Base-by-base conservation (phyloP, 2,113 vertebrate genomes). In the Chiloscyllium plagiosum region DNA sequence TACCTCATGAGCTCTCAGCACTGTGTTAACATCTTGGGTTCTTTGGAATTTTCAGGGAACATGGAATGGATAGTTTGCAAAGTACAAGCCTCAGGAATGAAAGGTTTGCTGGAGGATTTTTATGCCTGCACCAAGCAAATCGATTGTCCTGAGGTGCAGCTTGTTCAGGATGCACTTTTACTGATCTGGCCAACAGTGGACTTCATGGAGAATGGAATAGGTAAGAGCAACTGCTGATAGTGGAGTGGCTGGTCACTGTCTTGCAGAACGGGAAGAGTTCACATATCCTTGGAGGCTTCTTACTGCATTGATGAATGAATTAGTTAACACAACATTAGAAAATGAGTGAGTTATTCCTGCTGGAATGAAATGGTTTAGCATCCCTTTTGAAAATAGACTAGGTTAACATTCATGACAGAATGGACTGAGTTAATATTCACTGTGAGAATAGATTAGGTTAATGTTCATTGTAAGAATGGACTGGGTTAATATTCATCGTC, bases 51-150 rank as follows among this genome's bases (percentile, higher is more conserved):
- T 0, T 17, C 96, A 99, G 99, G 98, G 52, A 98, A 96, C 78
- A 97, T 97, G 96, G 97, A 97, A 96, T 99, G 98, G 98, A 97
- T 99, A 78, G 97, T 96, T 96, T 98, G 97, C 96, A 97, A 98
- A 96, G 97, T 94, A 8, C 33, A 97, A 10, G 97, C 97, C 0
- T 97, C 97, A 90, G 98, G 98, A 6, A 96, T 97, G 0, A 96
- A 97, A 89, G 96, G 96, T 13, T 96, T 97, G 85, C 97, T 98
- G 93, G 97, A 97, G 0, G 98, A 98, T 96, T 97, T 98, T 96
- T 97, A 97, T 96, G 96, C 97, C 85, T 97, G 98, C 26, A 95
- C 96, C 94, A 96, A 96, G n/a, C 94, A 96, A 65, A 78, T 97
- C 96, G 96, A 97, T 96, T 98, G 97, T 72, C 96, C 96, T 0